Evolutionary conservation across 35 echinoderm and acorn worm genomes (phyloP), one percentile per base, ranked within the genome.

Genomic region (Amphiura filiformis): DNA sequence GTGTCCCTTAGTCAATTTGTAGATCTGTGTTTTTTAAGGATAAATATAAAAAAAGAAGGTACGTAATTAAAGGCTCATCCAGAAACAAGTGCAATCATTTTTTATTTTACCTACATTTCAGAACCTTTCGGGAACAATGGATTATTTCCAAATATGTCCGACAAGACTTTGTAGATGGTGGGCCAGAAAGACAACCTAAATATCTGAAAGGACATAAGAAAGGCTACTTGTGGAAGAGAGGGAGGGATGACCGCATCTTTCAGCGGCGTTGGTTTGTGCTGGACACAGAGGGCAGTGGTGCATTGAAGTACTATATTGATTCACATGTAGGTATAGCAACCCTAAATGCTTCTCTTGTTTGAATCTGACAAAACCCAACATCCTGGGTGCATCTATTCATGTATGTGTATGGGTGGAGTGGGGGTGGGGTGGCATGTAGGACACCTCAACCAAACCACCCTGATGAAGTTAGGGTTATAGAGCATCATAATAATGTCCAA

Each of bases 191-290:
- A n/a, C 83, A 77, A 32, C 91, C 94, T 32, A 81, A 88, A 33
- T 97, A 97, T 75, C 80, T 93, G 22, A 80, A 80, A 20, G 96
- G 96, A 5, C 30, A 81, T 36, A 99, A 99, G 76, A 89, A 37
- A 5, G 96, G 96, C 1, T 99, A 94, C 56, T 49, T 99, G 47
- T 99, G 96, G 96, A 99, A 99, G 88, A 89, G 93, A 76, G 93
- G 93, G 1, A 84, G 93, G 35, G 93, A 89, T 36, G 93, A 94
- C n/a, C 78, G 80, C 4, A 76, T 89, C 26, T 99, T 95, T 47
- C 90, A 92, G 84, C 89, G 87, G 42, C 87, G 96, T 44, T 93
- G 93, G 92, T 99, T 99, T 76, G 83, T 93, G 18, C 75, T 94
- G 36, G 87, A 83, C 64, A 40, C 83, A 12, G 64, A 82, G 15